Evolutionary conservation across 2,888 invertebrate genomes (phyloP), one percentile per base, ranked within the genome.

Genomic region (Iselma pallidipennis): DNA sequence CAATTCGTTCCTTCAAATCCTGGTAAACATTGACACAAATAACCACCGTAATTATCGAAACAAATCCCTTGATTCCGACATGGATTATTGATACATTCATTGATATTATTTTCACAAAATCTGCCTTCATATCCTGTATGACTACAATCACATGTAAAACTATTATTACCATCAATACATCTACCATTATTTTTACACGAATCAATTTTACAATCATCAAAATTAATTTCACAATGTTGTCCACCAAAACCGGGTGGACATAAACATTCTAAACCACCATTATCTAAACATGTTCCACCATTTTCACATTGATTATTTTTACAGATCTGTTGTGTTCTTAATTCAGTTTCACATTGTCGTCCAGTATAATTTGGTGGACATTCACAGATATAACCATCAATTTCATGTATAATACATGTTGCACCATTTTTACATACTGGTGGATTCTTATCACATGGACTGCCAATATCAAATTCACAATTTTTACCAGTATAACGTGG

Each of bases 401-500:
- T 83, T 23, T 83, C 81, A 25, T 25, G 26, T 76, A 89, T 89
- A 74, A 84, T 82, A 78, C 95, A 95, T 28, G 83, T 85, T 5
- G 89, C 95, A 49, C 85, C 87, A 83, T 95, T 90, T 66, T 83
- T 84, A 79, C 96, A 97, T 10, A 90, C 87, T 65, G 81, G 82
- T 50, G 86, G 87, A 53, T 70, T 76, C 59, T 76, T 83, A 48
- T 81, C 77, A 77, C 93, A 93, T 0, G 91, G 91, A 68, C 90
- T 86, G 54, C 92, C 92, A 78, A 85, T 86, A 82, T 93, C 92
- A 79, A 89, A 88, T 81, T 94, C 90, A 82, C 95, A 95, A 83
- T 94, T 93, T 83, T 91, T 91, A 69, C 95, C 95, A 57, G 91
- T 88, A 82, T 92, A 95, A 57, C 94, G 88, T 29, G 92, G 89